Conservation (phyloP, 2,888 invertebrate species). For the Lucinisca nassula region DNA sequence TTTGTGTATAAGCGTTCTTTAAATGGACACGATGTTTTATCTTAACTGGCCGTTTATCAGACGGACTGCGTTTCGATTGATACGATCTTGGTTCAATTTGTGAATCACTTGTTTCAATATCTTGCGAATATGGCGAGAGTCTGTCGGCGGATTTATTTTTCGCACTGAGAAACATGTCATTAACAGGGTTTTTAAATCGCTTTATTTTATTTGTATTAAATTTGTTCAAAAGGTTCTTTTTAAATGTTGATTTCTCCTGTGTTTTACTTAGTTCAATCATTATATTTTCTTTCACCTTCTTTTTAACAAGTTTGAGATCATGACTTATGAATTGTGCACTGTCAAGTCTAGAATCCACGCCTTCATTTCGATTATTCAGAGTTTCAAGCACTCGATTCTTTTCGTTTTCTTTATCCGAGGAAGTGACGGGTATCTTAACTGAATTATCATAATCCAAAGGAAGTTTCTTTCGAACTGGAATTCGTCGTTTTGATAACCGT, state of each 20-base stretch:
- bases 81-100: background rate
- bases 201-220: slow-evolving; percentile 17
- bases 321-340: slow-evolving; percentile 49
- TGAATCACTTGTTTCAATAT: background rate
- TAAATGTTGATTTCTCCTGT: background rate
- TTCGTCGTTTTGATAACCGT: background rate
- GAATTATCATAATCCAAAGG: background rate
- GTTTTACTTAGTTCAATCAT: slow-evolving; percentile 17
- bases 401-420: background rate
- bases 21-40: background rate
- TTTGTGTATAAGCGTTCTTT: background rate
- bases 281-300: slow-evolving; percentile 49
- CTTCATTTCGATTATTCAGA: background rate
- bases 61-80: background rate
- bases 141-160: no score
- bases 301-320: slow-evolving; percentile 58
- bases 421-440: background rate
- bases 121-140: background rate
- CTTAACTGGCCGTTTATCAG: background rate
- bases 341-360: slow-evolving; percentile 17
- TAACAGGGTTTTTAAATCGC: background rate
- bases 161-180: background rate
- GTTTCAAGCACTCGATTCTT: background rate
- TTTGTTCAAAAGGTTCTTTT: slow-evolving; percentile 46
- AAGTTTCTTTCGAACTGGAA: background rate